Base-by-base conservation (phyloP, 1,140 invertebrate species). In the Holotrichia oblita region DNA sequence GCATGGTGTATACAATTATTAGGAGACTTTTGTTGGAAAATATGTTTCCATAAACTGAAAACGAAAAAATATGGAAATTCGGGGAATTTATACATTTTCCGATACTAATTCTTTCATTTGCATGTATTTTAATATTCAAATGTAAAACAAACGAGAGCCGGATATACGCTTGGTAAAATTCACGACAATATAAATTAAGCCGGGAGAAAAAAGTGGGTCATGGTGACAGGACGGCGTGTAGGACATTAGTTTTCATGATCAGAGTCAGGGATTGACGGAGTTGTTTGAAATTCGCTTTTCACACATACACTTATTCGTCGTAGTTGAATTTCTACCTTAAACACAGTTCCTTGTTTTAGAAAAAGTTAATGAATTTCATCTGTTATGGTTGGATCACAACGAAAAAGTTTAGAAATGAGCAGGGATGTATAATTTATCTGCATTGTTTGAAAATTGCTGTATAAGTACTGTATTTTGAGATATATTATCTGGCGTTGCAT, bases 41-140 rank as follows among this genome's bases (percentile, higher is more conserved):
- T 69, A 69, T 69, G 48, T 14, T 69, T 7, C 61, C 61, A 27
- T 69, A 69, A 34, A 69, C 27, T 69, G 12, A 27, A 9, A 69
- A 34, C 6, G 22, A 9, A 69, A 14, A 69, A 69, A 69, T 34
- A 69, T 69, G 61, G 61, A 69, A 69, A 69, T 69, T 17, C 61
- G 22, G 8, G 9, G 3, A 69, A 69, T 27, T 69, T 34, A 69
- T 69, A 69, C 61, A 34, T 69, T 69, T 69, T 34, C 61, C 61
- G 22, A 69, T 69, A 69, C 61, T 69, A 69, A 69, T 69, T 34
- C 61, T 69, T 69, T 69, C 61, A 69, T 69, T 69, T 69, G 22
- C 61, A 69, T 69, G 61, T 34, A 69, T 69, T 69, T 34, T 69
- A 69, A 69, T 69, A 69, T 69, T 69, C 27, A 69, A 69, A 69